Evolutionary conservation across 2,888 invertebrate genomes (phyloP), one percentile per base, ranked within the genome.

Genomic region (Prenolepis imparis): DNA sequence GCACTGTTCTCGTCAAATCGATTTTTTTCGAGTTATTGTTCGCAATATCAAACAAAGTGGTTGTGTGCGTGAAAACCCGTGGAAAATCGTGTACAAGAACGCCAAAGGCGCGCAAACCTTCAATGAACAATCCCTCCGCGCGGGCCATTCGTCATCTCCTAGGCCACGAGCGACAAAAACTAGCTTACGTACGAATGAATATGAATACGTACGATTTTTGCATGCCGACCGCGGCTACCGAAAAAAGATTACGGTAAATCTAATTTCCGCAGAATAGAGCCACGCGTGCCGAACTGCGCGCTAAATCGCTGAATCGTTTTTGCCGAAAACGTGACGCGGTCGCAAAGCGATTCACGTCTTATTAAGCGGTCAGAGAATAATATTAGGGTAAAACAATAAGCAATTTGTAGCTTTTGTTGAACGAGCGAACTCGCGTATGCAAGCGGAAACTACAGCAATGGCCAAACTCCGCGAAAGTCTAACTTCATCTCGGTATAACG

Each of bases 141-240:
- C 80, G 87, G 87, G 89, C 91, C 92, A 93, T 93, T 93, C 92
- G 92, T 93, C 93, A 93, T 93, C 90, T 89, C 87, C 85, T 86
- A 87, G 85, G 87, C 78, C 85, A 3, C 28, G 84, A 78, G 83
- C 55, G 73, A 89, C 89, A 90, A 91, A 92, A 91, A 90, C 91
- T 89, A 88, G 91, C 91, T 92, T 90, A 88, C 89, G 88, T 90
- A 84, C 88, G 83, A 91, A 88, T 89, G 91, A 90, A 90, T 90
- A 89, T 87, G 88, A 86, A 84, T 86, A 83, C 36, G 77, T 24
- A 48, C 11, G 48, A n/a, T 67, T 67, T 82, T 83, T 78, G 32
- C 41, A 12, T 41, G 36, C 48, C 64, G 72, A 61, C 55, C 64
- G 36, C 44, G 6, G 36, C 24, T 57, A 44, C 64, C 44, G 74